Conservation (phyloP, 2,113 vertebrate species). For the Suricata suricatta region DNA sequence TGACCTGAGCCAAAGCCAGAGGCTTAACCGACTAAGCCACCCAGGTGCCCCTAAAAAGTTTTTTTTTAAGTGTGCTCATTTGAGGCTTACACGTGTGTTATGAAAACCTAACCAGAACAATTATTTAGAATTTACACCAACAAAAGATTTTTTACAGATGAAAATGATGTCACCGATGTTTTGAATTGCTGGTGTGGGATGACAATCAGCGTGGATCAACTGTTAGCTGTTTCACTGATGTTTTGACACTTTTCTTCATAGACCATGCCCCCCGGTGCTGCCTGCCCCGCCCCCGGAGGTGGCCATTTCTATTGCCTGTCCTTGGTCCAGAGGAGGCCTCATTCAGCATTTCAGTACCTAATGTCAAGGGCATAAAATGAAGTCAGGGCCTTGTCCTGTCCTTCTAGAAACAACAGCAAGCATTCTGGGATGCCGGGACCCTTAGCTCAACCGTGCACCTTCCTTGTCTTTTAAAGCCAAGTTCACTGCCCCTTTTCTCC, state of each 20-base stretch:
- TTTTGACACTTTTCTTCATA: background rate
- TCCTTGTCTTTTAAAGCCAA: background rate
- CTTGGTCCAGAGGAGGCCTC: background rate
- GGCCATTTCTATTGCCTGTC: rapidly evolving
- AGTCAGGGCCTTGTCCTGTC: background rate
- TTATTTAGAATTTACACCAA: background rate
- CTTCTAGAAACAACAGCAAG: background rate
- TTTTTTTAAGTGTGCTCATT: background rate
- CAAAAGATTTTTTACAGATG: background rate
- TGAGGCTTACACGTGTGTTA: background rate
- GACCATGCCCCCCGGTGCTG: background rate
- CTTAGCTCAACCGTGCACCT: background rate
- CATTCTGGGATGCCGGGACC: background rate
- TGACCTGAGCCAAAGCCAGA: too few species aligned
- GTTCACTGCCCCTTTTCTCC: background rate
- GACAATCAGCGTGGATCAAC: background rate
- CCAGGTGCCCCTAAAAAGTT: too few species aligned
- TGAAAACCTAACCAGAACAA: background rate
- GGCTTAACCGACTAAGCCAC: too few species aligned
- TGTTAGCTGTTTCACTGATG: background rate
- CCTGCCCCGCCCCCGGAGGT: too few species aligned
- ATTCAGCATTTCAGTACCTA: background rate
- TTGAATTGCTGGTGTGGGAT: background rate
- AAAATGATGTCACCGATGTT: background rate
- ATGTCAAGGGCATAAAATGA: background rate